Evolutionary conservation across 2,888 invertebrate genomes (phyloP).

Genomic region (Yponomeuta plumbellus): DNA sequence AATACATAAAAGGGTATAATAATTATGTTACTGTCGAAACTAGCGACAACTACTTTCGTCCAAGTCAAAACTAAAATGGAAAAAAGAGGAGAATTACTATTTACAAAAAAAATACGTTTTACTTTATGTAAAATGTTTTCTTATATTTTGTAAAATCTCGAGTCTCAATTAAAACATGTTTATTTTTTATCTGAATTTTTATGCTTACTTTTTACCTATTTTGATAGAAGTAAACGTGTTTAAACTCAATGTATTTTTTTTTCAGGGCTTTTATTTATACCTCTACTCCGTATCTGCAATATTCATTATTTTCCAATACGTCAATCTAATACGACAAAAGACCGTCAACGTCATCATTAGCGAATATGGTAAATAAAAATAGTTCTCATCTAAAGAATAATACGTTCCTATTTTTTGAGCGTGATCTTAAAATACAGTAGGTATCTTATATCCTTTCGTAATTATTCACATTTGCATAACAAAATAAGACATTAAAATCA

Average conservation of each 20-base stretch:
- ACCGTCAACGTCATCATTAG: conserved; percentile 78
- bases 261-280: conserved; percentile 89
- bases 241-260: conserved; percentile 24
- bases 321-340: conserved; percentile 79
- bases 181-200: no score
- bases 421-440: conserved; percentile 15
- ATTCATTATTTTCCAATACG: conserved; percentile 85
- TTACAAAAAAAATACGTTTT: no score
- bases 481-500: conserved; percentile 74
- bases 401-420: conserved; percentile 27
- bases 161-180: no score
- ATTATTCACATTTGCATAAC: conserved; percentile 70
- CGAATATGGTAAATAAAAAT: conserved; percentile 43
- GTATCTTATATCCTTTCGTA: conserved; percentile 32
- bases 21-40: no score
- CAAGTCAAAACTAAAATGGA: no score
- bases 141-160: no score
- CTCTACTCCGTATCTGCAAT: conserved; percentile 85
- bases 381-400: conserved; percentile 28
- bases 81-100: no score
- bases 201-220: no score
- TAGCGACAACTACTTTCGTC: no score
- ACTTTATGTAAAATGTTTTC: no score
- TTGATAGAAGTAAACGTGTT: no score
- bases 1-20: no score